Percentiles rank a stretch among this genome's conserved stretches.
phyloP scores from a whole-genome alignment of 2,888 invertebrate genomes.

The Philonicus albiceps region DNA sequence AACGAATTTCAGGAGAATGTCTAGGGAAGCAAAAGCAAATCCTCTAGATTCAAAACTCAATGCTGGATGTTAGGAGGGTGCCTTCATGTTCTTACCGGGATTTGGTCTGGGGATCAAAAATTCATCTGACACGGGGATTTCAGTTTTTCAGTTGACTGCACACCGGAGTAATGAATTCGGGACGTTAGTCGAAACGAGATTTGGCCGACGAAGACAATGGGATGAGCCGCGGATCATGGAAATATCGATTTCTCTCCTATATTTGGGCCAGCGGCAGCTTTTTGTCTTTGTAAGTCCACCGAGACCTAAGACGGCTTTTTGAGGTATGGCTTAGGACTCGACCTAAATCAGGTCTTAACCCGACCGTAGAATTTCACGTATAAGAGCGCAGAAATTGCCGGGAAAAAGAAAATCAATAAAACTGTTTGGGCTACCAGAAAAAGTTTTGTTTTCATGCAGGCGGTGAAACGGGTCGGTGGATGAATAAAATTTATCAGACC shows the following conservation, averaged over 20 bases:
- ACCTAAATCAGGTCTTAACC: conserved; percentile 5
- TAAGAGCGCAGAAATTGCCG: neutral
- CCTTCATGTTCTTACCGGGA: neutral
- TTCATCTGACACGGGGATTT: conserved; percentile 43
- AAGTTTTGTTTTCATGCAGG: neutral
- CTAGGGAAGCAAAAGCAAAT: neutral
- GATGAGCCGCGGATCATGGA: conserved; percentile 15
- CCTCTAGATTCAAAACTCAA: neutral
- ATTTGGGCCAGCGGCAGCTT: neutral
- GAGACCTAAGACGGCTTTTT: neutral
- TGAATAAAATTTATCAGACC: neutral
- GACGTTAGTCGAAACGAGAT: neutral
- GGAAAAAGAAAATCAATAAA: neutral
- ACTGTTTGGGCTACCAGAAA: conserved; percentile 17
- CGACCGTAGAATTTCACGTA: neutral
- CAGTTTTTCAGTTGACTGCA: conserved; percentile 39
- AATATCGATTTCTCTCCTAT: conserved; percentile 20
- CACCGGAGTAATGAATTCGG: conserved; percentile 36
- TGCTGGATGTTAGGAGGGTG: neutral
- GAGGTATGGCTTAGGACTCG: neutral
- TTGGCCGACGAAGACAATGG: conserved; percentile 7
- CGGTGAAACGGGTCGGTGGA: neutral
- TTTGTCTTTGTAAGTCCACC: neutral
- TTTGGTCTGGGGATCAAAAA: conserved; percentile 31
- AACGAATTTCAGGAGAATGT: neutral